Conservation (phyloP, 2,113 vertebrate genomes). For the Chloebia gouldiae region DNA sequence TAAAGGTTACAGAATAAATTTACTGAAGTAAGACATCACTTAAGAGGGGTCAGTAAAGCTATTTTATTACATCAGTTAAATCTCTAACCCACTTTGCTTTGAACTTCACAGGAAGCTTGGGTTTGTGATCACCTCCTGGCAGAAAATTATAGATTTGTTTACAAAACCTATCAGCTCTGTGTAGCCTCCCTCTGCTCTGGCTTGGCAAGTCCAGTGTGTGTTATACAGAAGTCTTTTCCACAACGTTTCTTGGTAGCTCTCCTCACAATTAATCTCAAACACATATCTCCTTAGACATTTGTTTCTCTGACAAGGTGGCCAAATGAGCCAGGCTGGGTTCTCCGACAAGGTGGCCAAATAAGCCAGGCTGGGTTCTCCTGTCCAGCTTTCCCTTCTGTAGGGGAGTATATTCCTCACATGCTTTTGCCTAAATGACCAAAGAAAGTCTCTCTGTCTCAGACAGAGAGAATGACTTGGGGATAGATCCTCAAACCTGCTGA, state of each 20-base stretch:
- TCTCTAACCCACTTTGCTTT: background rate
- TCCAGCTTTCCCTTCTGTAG: background rate
- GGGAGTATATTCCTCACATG: background rate
- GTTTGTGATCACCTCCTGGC: background rate
- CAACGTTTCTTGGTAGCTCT: background rate
- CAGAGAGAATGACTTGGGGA: background rate
- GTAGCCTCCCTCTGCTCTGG: background rate
- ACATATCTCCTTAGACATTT: background rate
- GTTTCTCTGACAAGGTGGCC: background rate
- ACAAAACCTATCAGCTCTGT: background rate
- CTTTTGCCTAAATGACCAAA: background rate
- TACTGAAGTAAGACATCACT: background rate
- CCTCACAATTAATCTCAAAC: background rate
- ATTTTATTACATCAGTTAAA: background rate
- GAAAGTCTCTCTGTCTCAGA: background rate
- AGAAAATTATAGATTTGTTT: background rate
- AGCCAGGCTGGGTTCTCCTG: background rate
- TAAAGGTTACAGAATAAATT: background rate
- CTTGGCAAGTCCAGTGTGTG: background rate
- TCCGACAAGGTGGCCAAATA: background rate
- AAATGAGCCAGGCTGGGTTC: background rate
- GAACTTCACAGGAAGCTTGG: background rate
- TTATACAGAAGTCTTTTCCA: background rate
- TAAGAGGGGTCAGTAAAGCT: background rate
- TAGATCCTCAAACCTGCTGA: background rate